These are phyloP conservation scores for Chaenocephalus aceratus DNA, from an alignment of 2,113 vertebrate genomes.

Conservation along the genomic window DNA sequence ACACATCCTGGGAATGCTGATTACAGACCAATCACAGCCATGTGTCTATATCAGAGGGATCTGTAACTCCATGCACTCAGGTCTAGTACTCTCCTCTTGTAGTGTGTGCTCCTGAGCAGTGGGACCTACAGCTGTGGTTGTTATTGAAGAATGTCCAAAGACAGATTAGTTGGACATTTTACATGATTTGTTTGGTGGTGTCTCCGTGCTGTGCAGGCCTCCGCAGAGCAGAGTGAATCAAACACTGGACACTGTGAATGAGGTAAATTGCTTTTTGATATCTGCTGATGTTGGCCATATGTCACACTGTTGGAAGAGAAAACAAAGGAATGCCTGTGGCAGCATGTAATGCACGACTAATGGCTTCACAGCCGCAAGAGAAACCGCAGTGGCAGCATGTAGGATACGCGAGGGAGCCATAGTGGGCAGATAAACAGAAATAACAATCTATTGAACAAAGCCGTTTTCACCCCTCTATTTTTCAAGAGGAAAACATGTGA, in stretches of 20 bases:
- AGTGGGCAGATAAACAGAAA: neutral
- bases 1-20: too few species aligned
- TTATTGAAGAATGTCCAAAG: neutral
- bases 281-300: conserved; percentile 7
- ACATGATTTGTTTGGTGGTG: neutral
- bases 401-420: neutral
- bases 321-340: conserved; percentile 5
- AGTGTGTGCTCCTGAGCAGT: neutral
- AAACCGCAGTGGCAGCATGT: neutral
- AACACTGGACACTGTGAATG: neutral
- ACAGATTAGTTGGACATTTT: neutral
- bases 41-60: too few species aligned
- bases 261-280: conserved; percentile 2
- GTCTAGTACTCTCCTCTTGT: too few species aligned
- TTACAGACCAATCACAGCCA: too few species aligned
- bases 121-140: neutral
- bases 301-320: conserved; percentile 5
- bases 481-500: neutral
- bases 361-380: neutral
- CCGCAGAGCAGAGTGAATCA: neutral
- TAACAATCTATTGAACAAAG: neutral
- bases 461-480: neutral
- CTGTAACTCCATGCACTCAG: too few species aligned
- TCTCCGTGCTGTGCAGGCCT: neutral
- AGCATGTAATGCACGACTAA: neutral